Base-by-base conservation (phyloP, 1,140 invertebrate species). In the Samia ricini region DNA sequence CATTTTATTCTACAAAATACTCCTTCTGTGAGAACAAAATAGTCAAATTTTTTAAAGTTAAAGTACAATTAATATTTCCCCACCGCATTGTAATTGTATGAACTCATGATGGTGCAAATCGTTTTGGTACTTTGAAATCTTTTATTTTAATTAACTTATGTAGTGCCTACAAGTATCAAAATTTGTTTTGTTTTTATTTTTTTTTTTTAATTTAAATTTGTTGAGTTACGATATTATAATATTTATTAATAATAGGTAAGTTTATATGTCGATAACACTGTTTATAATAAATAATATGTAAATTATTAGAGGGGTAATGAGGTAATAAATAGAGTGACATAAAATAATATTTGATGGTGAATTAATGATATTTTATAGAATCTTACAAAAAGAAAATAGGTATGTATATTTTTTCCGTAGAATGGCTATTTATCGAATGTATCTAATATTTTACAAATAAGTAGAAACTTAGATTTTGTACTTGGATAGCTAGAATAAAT, bases 401-500 rank as follows among this genome's bases (percentile, higher is more conserved):
- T n/a, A 42, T 66, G 49, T 72, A 63, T 72, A 68, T 71, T 71
- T 71, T n/a, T 71, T 68, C 33, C 65, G 49, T 71, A 61, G 54
- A 60, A 42, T 33, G 54, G 60, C 49, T 61, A 62, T 61, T 62
- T 56, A 51, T 60, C 54, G 23, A 55, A 61, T 20, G 50, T 51
- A 36, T 36, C 33, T n/a, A 42, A 42, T 61, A 52, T 69, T 48
- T 63, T 63, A 66, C 64, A 68, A 36, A 33, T 36, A 57, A n/a
- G 21, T 55, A 57, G 56, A 56, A 49, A 51, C 23, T 57, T 74
- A 71, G 69, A 69, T 74, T 74, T 74, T 71, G 59, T 74, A 74
- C 71, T 42, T 15, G 33, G 33, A 15, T 42, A 42, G 33, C 15
- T n/a, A n/a, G n/a, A n/a, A 42, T 42, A 42, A 22, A 51, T 19